Base-by-base conservation (phyloP, 1,140 invertebrate species). In the Caenorhabditis inopinata region DNA sequence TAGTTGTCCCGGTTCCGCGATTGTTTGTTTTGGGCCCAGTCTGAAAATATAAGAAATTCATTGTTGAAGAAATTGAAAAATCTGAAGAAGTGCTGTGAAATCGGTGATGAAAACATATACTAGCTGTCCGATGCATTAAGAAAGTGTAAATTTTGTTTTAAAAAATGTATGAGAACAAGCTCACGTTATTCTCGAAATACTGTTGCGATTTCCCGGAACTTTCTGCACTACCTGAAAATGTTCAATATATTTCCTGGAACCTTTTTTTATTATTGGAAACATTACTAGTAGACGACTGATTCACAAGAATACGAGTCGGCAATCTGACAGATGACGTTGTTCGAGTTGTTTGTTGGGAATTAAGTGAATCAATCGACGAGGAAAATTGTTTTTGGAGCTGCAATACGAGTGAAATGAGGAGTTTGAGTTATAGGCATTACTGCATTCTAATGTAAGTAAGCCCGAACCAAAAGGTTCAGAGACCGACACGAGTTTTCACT, bases 111-210 rank as follows among this genome's bases (percentile, higher is more conserved):
- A 7, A 35, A 35, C 16, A 78, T 45, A 48, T 25, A 78, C 35
- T 58, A 78, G 76, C 11, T 7, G 25, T 21, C 29, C 4, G 74
- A 58, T 42, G 32, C 46, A 75, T 75, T 46, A 75, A 16, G 73
- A 12, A 48, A 75, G 73, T 46, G 45, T 11, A 51, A n/a, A 18
- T 25, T 4, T 6, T 9, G 42, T n/a, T n/a, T n/a, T n/a, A 32
- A 75, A 46, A 32, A 18, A 75, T 75, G 18, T 5, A 46, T n/a
- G 42, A 75, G 73, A 75, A 7, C 5, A 25, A 51, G n/a, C 46
- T 48, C 42, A 75, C 76, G 47, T 45, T 78, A 49, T 16, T 25
- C 76, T 78, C 46, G 14, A 78, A 45, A 48, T 48, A 53, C 25
- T 45, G 27, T 16, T 53, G 58, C 6, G 58, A 47, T 48, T 47